Evolutionary conservation across 1,140 invertebrate species (phyloP).

Genomic region (Rhagoletis zephyria): DNA sequence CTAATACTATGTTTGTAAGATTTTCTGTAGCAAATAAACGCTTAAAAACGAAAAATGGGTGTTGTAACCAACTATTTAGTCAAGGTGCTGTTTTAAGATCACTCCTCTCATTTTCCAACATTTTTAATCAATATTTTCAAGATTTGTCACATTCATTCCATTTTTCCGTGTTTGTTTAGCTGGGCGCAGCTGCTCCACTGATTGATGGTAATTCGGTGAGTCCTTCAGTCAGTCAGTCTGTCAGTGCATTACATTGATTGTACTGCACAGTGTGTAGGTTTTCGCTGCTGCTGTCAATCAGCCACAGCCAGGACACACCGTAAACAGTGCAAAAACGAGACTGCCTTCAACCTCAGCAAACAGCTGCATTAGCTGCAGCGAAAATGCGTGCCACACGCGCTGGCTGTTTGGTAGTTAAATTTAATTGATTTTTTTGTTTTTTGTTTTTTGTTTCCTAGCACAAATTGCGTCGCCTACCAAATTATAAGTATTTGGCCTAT

Average conservation of each 20-base stretch:
- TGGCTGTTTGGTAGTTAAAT: not conserved
- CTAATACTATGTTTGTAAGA: too few relatives aligned
- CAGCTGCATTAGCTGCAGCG: not conserved
- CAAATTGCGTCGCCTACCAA: not conserved
- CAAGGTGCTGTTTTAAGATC: too few relatives aligned
- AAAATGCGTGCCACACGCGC: conserved; percentile 15
- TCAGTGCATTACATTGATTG: not conserved
- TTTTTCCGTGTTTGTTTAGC: not conserved
- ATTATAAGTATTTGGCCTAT: not conserved
- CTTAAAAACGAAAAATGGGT: too few relatives aligned
- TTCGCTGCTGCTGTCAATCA: not conserved
- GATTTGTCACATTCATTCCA: not conserved
- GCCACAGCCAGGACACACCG: not conserved
- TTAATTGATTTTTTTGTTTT: conserved; percentile 18
- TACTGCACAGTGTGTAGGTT: not conserved
- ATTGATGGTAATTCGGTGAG: not conserved
- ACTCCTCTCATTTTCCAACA: too few relatives aligned
- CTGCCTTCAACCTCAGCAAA: not conserved
- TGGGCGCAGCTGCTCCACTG: not conserved
- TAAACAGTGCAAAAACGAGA: not conserved
- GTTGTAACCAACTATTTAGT: too few relatives aligned
- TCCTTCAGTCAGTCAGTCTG: not conserved
- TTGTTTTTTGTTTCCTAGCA: not conserved
- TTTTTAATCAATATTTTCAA: too few relatives aligned
- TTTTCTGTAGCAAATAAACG: too few relatives aligned